These are phyloP conservation scores for Neosalanx taihuensis DNA, from an alignment of 2,797 vertebrate species.

Conservation along the genomic window DNA sequence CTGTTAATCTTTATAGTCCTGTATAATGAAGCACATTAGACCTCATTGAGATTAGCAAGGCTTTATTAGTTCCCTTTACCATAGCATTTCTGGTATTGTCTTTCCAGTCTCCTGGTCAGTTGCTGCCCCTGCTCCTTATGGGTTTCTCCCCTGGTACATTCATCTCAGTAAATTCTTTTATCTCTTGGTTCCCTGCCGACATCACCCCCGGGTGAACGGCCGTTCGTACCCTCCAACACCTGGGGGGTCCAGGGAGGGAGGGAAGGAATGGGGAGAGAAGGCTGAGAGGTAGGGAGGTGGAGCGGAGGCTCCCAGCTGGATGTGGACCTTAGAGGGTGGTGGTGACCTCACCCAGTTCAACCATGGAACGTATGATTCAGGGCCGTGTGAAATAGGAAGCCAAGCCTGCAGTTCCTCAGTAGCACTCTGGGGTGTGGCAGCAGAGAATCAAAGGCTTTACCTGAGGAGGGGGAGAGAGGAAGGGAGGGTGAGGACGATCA, in stretches of 20 bases:
- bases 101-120: not conserved
- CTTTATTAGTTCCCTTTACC: not conserved
- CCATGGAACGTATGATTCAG: no score
- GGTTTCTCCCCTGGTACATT: constrained; percentile 1
- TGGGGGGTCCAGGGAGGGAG: not conserved
- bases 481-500: not conserved
- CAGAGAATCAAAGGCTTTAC: no score
- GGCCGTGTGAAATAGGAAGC: no score
- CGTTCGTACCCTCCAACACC: not conserved
- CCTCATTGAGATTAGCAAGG: not conserved
- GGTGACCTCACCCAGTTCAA: no score
- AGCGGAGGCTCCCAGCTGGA: no score
- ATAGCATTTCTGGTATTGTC: not conserved
- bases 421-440: no score
- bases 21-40: not conserved
- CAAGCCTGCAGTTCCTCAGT: no score
- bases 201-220: not conserved
- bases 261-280: not conserved
- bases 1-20: not conserved
- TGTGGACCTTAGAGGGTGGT: no score
- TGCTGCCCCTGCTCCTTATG: not conserved
- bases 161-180: constrained; percentile 10
- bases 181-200: constrained; percentile 19
- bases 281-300: not conserved
- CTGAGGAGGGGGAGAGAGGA: no score